A percentile compares a stretch with the other conserved stretches of the same genome.
These are phyloP conservation scores for Artemia franciscana DNA, from an alignment of 1,140 invertebrate genomes.

Conservation along the genomic window DNA sequence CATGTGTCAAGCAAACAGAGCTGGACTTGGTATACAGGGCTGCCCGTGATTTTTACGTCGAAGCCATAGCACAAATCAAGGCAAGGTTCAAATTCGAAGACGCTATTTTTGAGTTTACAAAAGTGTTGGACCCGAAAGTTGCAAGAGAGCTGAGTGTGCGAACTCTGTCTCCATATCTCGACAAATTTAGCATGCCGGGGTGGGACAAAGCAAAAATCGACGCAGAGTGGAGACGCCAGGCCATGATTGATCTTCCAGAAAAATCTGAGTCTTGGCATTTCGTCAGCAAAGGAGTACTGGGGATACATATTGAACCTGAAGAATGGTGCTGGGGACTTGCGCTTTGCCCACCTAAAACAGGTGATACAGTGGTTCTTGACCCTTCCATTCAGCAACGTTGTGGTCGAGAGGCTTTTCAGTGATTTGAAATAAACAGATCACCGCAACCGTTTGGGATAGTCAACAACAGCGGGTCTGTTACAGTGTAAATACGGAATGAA, in stretches of 20 bases:
- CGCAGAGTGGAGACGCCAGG: background rate
- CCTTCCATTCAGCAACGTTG: background rate
- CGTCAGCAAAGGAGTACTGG: background rate
- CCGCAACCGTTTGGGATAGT: background rate
- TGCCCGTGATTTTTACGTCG: background rate
- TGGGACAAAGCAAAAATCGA: background rate
- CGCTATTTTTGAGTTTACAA: background rate
- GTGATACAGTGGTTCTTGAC: background rate
- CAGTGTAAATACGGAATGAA: no score
- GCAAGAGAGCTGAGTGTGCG: background rate
- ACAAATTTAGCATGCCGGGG: background rate
- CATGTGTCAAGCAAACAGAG: background rate
- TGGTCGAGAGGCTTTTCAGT: background rate
- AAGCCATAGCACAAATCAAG: constrained; percentile 1
- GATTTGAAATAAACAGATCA: background rate
- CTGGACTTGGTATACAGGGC: constrained; percentile 1
- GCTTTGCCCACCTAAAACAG: background rate
- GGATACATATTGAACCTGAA: background rate
- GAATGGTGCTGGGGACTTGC: background rate
- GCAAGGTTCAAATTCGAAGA: background rate
- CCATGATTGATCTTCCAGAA: background rate
- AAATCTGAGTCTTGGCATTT: background rate
- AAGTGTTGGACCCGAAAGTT: background rate
- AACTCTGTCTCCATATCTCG: background rate
- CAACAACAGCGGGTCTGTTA: background rate